Evolutionary conservation across 2,113 vertebrate species (phyloP).

Genomic region (Toxostoma redivivum): DNA sequence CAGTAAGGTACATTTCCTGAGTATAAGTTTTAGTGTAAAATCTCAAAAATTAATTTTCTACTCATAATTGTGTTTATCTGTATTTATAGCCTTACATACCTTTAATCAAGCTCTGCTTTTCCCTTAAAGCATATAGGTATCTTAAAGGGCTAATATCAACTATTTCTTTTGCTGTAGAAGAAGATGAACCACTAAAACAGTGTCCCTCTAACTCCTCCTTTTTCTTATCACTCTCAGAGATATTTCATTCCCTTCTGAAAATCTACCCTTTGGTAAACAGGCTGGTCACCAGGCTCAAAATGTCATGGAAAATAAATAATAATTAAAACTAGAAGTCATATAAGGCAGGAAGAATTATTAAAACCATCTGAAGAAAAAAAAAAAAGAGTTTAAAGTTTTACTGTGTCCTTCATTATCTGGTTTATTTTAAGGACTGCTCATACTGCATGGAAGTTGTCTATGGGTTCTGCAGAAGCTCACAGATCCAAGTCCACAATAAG

Average conservation of each 20-base stretch:
- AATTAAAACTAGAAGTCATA: neutral
- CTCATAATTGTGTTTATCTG: neutral
- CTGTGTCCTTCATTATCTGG: neutral
- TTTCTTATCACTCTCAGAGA: neutral
- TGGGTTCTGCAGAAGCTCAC: neutral
- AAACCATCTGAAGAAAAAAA: neutral
- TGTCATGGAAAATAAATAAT: neutral
- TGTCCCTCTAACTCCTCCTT: neutral
- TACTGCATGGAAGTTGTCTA: neutral
- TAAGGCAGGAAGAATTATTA: neutral
- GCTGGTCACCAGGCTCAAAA: neutral
- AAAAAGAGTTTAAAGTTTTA: neutral
- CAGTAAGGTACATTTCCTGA: neutral
- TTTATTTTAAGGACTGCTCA: neutral
- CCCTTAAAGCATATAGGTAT: neutral
- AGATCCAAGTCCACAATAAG: neutral
- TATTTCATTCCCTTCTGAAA: neutral
- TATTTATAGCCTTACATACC: neutral
- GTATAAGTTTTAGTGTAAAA: neutral
- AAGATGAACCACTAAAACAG: neutral
- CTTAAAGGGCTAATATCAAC: neutral
- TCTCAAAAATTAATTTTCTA: neutral
- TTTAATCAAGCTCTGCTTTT: neutral
- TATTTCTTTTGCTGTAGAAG: neutral
- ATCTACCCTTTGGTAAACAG: neutral